Evolutionary conservation across 2,113 vertebrate genomes (phyloP), one percentile per base, ranked within the genome.

Genomic region (Benitochromis conjunctus): DNA sequence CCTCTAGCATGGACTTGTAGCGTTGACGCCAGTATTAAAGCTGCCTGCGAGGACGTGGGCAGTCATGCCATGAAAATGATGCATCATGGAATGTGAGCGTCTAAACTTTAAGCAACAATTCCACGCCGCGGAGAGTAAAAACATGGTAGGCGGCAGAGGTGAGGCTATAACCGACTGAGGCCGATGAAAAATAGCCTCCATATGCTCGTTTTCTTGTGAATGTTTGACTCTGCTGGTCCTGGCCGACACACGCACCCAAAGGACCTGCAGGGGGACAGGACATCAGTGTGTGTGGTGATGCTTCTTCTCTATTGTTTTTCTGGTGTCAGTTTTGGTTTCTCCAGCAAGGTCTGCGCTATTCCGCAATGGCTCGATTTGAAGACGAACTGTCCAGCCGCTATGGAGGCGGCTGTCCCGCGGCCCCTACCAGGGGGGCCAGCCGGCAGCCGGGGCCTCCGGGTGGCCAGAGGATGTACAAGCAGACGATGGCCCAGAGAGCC

Each of bases 401-500:
- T 92, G 96, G 96, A 94, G 96, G 96, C 87, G 92, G 95, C 93
- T 93, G 96, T 88, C 94, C 96, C 82, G 92, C 95, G 95, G 97
- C 89, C 89, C 94, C 92, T 91, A 95, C 95, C 88, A 95, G 96
- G 95, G 97, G 96, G 88, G 96, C 95, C 92, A 95, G 83, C 95
- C 96, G 97, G 89, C 97, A 95, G 79, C 97, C 97, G 74, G 98
- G 97, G 55, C 97, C 97, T 94, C 97, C 94, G 31, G 95, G 96
- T 79, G 97, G 92, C 81, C 98, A 92, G 77, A 96, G 98, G 94
- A 93, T 98, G 91, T 99, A 98, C 95, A 99, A 99, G 92, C 98
- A 99, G 92, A 97, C 97, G 69, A 98, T 99, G 97, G 98, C 98
- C 88, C 98, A 99, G 94, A 96, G 98, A 91, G 98, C 98, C 92